phyloP scores from a whole-genome alignment of 2,113 vertebrate genomes.

The Mastomys natalensis region DNA sequence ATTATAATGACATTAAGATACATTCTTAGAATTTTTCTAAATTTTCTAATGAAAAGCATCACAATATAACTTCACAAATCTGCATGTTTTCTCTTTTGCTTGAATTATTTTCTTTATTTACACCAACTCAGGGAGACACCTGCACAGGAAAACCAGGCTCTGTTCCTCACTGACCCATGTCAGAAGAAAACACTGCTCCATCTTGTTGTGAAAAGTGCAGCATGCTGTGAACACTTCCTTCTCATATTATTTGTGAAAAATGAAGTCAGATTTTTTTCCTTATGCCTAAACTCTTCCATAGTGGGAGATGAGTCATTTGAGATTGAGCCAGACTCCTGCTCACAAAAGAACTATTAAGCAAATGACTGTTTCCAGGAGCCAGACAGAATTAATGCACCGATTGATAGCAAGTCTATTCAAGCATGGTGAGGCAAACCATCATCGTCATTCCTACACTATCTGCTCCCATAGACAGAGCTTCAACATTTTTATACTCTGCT shows the following conservation, averaged over 20 bases:
- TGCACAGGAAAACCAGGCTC: not conserved
- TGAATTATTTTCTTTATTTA: constrained; percentile 11
- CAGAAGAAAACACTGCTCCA: constrained; percentile 49
- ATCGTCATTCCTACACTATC: not conserved
- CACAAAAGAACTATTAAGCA: constrained; percentile 72
- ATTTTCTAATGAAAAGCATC: constrained; percentile 11
- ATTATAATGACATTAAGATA: constrained; percentile 60
- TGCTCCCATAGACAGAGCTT: not conserved
- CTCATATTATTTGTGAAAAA: constrained; percentile 55
- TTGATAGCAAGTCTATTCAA: constrained; percentile 6
- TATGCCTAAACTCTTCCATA: not conserved
- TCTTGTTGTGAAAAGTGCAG: not conserved
- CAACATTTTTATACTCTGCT: constrained; percentile 21
- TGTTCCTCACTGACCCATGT: constrained; percentile 11
- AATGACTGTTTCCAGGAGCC: constrained; percentile 62
- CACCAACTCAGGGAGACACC: not conserved
- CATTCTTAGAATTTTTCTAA: constrained; percentile 15
- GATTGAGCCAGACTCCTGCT: not conserved
- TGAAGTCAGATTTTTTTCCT: not conserved
- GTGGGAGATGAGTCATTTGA: constrained; percentile 40
- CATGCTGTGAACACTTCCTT: constrained; percentile 11
- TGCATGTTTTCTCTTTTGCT: not conserved
- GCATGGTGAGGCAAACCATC: constrained; percentile 12
- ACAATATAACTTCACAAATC: not conserved
- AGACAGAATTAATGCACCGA: constrained; percentile 51